phyloP scores from a whole-genome alignment of 2,797 vertebrate species.

The Tragelaphus eurycerus region DNA sequence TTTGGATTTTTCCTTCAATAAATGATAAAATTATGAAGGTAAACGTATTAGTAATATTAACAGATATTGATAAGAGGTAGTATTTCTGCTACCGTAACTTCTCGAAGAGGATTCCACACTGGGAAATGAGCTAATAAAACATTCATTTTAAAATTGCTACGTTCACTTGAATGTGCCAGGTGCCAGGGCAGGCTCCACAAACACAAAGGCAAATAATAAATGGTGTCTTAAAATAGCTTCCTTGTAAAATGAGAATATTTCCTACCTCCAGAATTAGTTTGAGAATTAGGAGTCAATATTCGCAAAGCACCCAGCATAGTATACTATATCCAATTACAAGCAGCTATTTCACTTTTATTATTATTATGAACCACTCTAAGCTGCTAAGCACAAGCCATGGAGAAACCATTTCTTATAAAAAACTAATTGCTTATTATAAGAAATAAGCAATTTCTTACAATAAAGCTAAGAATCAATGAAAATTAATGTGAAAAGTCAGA shows the following conservation, averaged over 20 bases:
- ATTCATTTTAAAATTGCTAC: not conserved
- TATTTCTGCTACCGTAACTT: not conserved
- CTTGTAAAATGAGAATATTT: not conserved
- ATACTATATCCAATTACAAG: not conserved
- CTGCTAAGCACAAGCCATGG: not conserved
- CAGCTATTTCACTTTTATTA: not conserved
- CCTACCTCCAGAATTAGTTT: not conserved
- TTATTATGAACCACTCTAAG: not conserved
- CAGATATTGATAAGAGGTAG: not conserved
- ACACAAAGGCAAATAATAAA: not conserved
- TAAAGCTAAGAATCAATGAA: not conserved
- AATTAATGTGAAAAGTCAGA: not conserved
- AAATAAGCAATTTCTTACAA: not conserved
- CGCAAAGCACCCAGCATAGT: not conserved
- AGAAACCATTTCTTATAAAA: not conserved
- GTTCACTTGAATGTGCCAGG: not conserved
- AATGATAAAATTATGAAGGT: not conserved
- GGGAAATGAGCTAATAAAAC: constrained; percentile 3
- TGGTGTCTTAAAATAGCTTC: not conserved
- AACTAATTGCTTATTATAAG: not conserved
- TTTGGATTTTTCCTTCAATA: not conserved
- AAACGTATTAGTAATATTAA: not conserved
- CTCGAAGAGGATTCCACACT: not conserved
- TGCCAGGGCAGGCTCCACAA: not conserved
- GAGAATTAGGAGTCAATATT: not conserved